Evolutionary conservation across 2,888 invertebrate species (phyloP), one percentile per base, ranked within the genome.

Genomic region (Dioctria linearis): DNA sequence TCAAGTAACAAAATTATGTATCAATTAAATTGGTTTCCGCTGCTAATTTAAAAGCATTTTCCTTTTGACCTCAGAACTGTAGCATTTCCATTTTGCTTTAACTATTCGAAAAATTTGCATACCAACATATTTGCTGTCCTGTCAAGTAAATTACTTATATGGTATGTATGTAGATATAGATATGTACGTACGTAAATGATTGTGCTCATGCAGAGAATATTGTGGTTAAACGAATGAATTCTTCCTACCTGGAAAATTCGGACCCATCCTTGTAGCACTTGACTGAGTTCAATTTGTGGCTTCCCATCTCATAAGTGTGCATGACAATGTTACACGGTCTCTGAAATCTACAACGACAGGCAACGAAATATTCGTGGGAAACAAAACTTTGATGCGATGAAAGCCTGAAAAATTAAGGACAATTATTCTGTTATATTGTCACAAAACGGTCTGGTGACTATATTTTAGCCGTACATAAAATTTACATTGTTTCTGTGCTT

Each of bases 221-320:
- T 25, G 25, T 1, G 25, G 1, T 25, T 25, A 25, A 25, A 25
- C 2, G 25, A 51, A 51, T 61, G 11, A 13, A 13, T 11, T 2
- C 6, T 5, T n/a, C 85, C 84, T 83, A 89, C 89, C 89, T 88
- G 86, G 87, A 89, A 88, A 89, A 89, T 85, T 89, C 89, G 82
- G 85, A 86, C 57, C 86, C 88, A 85, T 89, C 87, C 85, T 89
- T 89, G 83, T 89, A 89, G 88, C 89, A 89, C 86, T 89, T 89
- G 81, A 89, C 89, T 3, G 89, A 89, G 84, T 89, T 89, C 82
- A 89, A 85, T 46, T 87, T 88, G 83, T 88, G 87, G 84, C 87
- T 87, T 83, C 88, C 88, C 87, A 89, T 88, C 84, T 88, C 88
- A 83, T 88, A 89, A 85, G 88, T 88, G n/a, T n/a, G 85, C 89